phyloP scores from a whole-genome alignment of 2,888 invertebrate species.

The Chymomyza fuscimana region DNA sequence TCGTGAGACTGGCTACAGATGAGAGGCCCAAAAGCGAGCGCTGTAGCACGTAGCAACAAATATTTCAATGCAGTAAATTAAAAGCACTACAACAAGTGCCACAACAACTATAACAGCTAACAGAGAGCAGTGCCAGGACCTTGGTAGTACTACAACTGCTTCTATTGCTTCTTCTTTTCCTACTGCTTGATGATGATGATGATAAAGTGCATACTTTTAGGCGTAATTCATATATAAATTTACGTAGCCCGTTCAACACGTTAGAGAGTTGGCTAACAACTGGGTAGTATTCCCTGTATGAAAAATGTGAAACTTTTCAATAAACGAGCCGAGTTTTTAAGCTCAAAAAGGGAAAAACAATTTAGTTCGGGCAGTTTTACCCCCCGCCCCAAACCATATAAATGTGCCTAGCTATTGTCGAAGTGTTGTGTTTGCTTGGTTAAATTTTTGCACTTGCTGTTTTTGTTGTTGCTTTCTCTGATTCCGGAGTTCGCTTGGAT shows the following conservation, averaged over 20 bases:
- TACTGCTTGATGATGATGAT: slow-evolving; percentile 29
- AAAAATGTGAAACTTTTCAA: slow-evolving; percentile 60
- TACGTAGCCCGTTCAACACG: slow-evolving; percentile 30
- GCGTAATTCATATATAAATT: slow-evolving; percentile 56
- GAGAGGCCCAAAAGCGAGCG: slow-evolving; percentile 30
- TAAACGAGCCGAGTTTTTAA: slow-evolving; percentile 53
- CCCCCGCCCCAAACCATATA: neutral
- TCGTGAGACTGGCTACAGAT: slow-evolving; percentile 46
- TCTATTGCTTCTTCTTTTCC: neutral
- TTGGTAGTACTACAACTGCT: slow-evolving; percentile 12
- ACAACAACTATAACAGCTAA: slow-evolving; percentile 33
- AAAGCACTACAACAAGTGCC: slow-evolving; percentile 52
- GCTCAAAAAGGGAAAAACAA: slow-evolving; percentile 53
- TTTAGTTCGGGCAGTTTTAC: slow-evolving; percentile 23
- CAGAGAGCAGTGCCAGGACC: slow-evolving; percentile 30
- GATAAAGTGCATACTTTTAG: slow-evolving; percentile 41
- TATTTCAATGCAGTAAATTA: slow-evolving; percentile 60
- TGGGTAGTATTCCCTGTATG: neutral
- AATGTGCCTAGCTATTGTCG: slow-evolving; percentile 25
- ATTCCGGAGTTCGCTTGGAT: slow-evolving; percentile 25
- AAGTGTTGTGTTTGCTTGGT: slow-evolving; percentile 39
- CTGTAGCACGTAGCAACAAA: slow-evolving; percentile 23
- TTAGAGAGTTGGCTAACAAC: slow-evolving; percentile 15
- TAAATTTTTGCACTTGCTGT: neutral
- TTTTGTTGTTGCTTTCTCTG: neutral